phyloP scores from a whole-genome alignment of 2,797 vertebrate genomes.

The Cyprinodon diabolis region DNA sequence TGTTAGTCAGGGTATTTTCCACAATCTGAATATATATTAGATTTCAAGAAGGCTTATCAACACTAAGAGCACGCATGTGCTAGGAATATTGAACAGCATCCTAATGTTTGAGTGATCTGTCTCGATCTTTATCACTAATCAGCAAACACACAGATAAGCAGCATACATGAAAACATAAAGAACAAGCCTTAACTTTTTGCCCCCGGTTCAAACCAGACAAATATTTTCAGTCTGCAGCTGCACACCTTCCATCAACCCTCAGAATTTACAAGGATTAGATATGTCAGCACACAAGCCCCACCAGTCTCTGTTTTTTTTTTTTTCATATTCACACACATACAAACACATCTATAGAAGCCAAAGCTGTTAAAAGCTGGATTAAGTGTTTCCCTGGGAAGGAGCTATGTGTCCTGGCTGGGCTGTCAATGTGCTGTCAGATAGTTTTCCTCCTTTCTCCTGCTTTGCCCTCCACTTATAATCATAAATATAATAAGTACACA shows the following conservation, averaged over 20 bases:
- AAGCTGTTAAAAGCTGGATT: conserved; percentile 77
- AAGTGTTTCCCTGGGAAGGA: conserved; percentile 68
- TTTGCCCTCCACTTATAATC: conserved; percentile 52
- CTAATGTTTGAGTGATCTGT: conserved; percentile 45
- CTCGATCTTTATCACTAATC: conserved; percentile 26
- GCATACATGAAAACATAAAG: conserved; percentile 14
- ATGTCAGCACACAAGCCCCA: conserved; percentile 68
- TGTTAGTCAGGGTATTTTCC: conserved; percentile 26
- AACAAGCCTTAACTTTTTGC: conserved; percentile 10
- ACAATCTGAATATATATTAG: conserved; percentile 51
- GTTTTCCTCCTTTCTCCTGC: conserved; percentile 43
- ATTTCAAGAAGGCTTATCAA: conserved; percentile 47
- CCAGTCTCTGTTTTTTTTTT: conserved; percentile 51
- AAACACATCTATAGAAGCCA: conserved; percentile 58
- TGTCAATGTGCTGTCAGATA: conserved; percentile 69
- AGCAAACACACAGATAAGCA: conserved; percentile 1
- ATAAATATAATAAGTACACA: conserved; percentile 41
- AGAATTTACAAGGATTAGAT: conserved; percentile 77
- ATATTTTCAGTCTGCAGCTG: conserved; percentile 72
- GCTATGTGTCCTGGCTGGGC: conserved; percentile 57
- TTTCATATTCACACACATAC: conserved; percentile 44
- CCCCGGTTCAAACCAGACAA: conserved; percentile 30
- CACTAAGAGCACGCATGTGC: conserved; percentile 41
- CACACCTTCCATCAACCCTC: conserved; percentile 70
- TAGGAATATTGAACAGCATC: conserved; percentile 49